A percentile compares a stretch with the other conserved stretches of the same genome.
Evolutionary conservation across 2,888 invertebrate species (phyloP).

Genomic region (Caenorhabditis drosophilae): DNA sequence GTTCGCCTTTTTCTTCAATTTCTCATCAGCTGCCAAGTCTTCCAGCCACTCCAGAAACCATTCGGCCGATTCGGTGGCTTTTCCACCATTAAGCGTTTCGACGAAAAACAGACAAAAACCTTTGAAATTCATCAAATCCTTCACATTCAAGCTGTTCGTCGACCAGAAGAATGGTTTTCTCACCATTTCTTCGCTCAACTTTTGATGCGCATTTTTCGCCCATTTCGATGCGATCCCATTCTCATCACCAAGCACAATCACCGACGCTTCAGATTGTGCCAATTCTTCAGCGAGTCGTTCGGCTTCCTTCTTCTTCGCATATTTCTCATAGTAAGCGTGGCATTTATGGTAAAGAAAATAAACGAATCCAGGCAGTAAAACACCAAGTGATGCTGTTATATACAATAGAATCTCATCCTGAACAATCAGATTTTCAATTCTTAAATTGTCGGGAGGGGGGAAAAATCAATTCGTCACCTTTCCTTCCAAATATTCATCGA

Average conservation of each 20-base stretch:
- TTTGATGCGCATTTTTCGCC: neutral
- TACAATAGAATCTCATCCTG: slow-evolving; percentile 63
- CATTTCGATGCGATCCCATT: slow-evolving; percentile 30
- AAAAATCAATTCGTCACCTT: slow-evolving; percentile 4
- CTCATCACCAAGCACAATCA: slow-evolving; percentile 30
- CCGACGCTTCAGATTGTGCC: slow-evolving; percentile 44
- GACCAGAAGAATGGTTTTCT: slow-evolving; percentile 35
- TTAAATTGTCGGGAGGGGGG: neutral
- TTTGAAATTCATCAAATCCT: slow-evolving; percentile 44
- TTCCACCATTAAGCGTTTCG: slow-evolving; percentile 74
- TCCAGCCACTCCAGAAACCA: slow-evolving; percentile 74
- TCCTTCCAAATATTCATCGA: slow-evolving; percentile 42
- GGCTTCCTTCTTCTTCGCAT: slow-evolving; percentile 54
- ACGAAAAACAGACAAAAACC: slow-evolving; percentile 71
- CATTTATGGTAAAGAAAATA: slow-evolving; percentile 58
- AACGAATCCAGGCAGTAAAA: slow-evolving; percentile 61
- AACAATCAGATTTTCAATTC: too few species aligned
- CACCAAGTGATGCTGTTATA: slow-evolving; percentile 61
- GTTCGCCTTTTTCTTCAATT: slow-evolving; percentile 71
- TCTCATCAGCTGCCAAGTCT: slow-evolving; percentile 73
- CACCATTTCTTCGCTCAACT: slow-evolving; percentile 31
- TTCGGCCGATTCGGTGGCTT: slow-evolving; percentile 71
- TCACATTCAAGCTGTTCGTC: slow-evolving; percentile 34
- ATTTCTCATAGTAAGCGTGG: slow-evolving; percentile 53
- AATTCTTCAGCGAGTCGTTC: slow-evolving; percentile 45